phyloP scores from a whole-genome alignment of 35 echinoderm and acorn worm genomes.

The Heliocidaris erythrogramma region DNA sequence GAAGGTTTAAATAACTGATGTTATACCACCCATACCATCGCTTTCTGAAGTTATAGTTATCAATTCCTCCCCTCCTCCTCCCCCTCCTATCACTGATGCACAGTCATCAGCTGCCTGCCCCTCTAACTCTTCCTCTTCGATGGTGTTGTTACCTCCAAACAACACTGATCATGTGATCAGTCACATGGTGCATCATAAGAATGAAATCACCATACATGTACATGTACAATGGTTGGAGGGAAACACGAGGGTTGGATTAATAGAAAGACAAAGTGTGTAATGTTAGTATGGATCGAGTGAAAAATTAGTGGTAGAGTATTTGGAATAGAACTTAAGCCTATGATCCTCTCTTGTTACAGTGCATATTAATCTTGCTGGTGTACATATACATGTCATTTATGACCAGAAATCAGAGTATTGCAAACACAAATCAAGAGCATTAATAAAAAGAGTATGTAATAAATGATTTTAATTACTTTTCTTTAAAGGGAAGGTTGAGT shows the following conservation, averaged over 20 bases:
- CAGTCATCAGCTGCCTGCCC: neutral
- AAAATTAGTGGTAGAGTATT: too few species aligned
- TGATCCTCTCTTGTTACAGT: too few species aligned
- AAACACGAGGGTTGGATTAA: neutral
- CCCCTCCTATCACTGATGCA: neutral
- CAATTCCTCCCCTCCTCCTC: slow-evolving; percentile 12
- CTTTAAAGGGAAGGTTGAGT: too few species aligned
- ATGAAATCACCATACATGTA: neutral
- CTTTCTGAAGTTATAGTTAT: neutral
- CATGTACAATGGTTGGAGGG: neutral
- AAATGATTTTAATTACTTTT: too few species aligned
- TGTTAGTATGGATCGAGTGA: neutral
- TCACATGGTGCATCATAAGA: neutral
- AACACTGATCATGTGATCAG: neutral
- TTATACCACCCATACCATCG: neutral
- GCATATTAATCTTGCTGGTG: too few species aligned
- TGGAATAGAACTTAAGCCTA: too few species aligned
- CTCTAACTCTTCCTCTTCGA: slow-evolving; percentile 16
- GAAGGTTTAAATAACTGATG: neutral
- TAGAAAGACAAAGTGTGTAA: neutral
- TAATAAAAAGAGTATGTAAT: too few species aligned
- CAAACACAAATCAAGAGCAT: too few species aligned
- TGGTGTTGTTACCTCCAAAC: neutral
- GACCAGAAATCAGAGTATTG: too few species aligned
- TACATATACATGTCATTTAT: too few species aligned